Percentiles rank a stretch among this genome's conserved stretches.
Evolutionary conservation across 2,888 invertebrate genomes (phyloP).

Genomic region (Pegoplata infirma): DNA sequence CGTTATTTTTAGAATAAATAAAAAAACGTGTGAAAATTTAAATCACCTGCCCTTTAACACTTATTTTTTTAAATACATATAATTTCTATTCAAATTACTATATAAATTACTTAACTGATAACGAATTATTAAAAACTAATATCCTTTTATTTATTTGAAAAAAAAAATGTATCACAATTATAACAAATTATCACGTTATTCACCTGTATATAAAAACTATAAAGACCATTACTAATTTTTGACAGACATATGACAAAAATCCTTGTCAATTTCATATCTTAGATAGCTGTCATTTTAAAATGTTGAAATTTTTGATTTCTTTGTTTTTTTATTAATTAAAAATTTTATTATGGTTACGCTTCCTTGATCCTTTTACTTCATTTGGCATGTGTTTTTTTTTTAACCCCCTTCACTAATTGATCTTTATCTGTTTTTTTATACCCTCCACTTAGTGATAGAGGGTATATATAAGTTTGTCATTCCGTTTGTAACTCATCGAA

Average conservation of each 20-base stretch:
- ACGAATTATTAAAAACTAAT: conserved; percentile 24
- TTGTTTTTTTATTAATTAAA: conserved; percentile 8
- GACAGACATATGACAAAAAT: conserved; percentile 30
- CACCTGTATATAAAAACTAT: neutral
- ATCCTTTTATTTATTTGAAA: conserved; percentile 8
- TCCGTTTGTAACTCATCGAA: too few relatives aligned
- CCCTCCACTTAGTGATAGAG: too few relatives aligned
- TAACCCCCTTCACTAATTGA: neutral
- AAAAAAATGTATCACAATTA: neutral
- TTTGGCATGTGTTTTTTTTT: neutral
- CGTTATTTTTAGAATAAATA: too few relatives aligned
- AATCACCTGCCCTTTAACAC: neutral
- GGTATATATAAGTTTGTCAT: too few relatives aligned
- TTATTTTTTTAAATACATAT: neutral
- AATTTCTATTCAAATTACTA: conserved; percentile 8
- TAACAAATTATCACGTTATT: neutral
- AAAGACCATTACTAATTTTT: neutral
- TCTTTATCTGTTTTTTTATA: neutral
- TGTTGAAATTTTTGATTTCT: conserved; percentile 1
- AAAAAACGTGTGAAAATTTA: conserved; percentile 3
- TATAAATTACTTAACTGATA: conserved; percentile 14
- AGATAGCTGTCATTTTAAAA: neutral
- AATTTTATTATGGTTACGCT: neutral
- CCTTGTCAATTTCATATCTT: neutral
- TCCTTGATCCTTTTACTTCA: conserved; percentile 1